Conservation (phyloP, 2,113 vertebrate species). For the Elaphurus davidianus region DNA sequence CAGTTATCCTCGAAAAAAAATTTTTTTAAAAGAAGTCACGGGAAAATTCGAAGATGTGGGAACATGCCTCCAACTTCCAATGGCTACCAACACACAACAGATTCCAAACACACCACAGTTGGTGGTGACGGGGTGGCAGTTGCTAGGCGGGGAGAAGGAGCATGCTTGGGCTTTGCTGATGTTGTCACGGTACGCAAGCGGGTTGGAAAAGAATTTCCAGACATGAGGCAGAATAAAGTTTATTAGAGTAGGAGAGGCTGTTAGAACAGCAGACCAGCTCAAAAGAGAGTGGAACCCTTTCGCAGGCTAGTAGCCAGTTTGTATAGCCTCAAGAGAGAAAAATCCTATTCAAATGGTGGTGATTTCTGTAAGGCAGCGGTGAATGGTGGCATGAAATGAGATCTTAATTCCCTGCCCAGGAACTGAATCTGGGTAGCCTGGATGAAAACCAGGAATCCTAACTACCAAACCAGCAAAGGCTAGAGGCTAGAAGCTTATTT, state of each 20-base stretch:
- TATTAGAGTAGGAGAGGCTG: not conserved
- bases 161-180: not conserved
- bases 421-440: not conserved
- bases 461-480: not conserved
- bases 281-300: not conserved
- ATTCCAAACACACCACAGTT: not conserved
- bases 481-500: not conserved
- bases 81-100: not conserved
- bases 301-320: not conserved
- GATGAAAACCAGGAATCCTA: not conserved
- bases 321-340: not conserved
- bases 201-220: not conserved
- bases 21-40: not conserved
- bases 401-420: not conserved
- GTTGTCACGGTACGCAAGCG: rapidly evolving
- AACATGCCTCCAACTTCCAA: not conserved
- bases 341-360: not conserved
- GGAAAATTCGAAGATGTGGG: not conserved
- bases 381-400: not conserved
- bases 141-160: rapidly evolving
- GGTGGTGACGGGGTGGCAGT: not conserved
- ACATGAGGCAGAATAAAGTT: not conserved
- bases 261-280: not conserved
- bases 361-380: not conserved
- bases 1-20: not conserved